Evolutionary conservation across 2,888 invertebrate genomes (phyloP), one percentile per base, ranked within the genome.

Genomic region (Plagiodera versicolora): DNA sequence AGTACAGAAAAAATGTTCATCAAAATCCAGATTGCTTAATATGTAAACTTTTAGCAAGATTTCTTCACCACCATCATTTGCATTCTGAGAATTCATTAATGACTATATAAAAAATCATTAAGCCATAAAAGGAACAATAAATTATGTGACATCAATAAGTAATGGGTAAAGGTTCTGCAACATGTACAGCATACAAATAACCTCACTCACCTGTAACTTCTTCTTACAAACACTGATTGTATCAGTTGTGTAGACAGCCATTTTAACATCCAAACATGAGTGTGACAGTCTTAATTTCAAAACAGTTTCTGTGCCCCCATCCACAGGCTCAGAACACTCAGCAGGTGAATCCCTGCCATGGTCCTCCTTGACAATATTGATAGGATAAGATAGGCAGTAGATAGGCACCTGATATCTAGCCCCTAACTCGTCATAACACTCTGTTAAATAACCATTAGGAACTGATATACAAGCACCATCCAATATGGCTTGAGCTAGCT

Each of bases 381-480:
- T 91, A 52, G 97, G 97, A 74, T 94, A 92, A 67, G 95, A 95
- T 70, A 98, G 86, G 79, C 97, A 97, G 83, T 97, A 98, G 69
- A 97, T 94, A 64, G 97, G 97, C 51, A 95, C 89, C 51, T 67
- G 66, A 56, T 71, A 70, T 51, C 70, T 65, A 66, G 94, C 94
- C 59, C 97, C 95, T 80, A 97, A 86, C 82, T 98, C 97, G 82
- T 98, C 98, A 80, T 97, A 98, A 81, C 96, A 95, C 81, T 98
- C 97, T 68, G 95, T 94, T 77, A 98, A 86, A 81, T 94, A 95
- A 80, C 97, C 97, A 83, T 95, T 95, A 63, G 97, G 97, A 68
- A 97, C 91, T 35, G 95, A 95, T 62, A 98, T 90, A 82, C 92
- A 94, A 67, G 97, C 97, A 66, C 96, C 97, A 80, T 97, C 96